phyloP scores from a whole-genome alignment of 2,888 invertebrate genomes.

The Caenorhabditis plicata region DNA sequence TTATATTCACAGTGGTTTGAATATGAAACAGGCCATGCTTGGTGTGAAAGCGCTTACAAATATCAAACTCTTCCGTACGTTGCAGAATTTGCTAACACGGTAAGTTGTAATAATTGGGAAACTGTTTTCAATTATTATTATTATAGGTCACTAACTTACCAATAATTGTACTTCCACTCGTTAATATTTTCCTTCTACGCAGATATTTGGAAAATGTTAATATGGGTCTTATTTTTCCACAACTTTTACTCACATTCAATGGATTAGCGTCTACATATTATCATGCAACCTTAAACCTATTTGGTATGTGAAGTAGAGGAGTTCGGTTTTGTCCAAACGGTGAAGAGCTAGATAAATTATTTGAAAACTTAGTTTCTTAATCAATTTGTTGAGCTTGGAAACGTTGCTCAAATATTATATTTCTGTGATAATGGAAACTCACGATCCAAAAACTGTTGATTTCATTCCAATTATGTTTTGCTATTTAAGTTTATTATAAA shows the following conservation, averaged over 20 bases:
- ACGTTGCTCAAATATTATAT: too few relatives aligned
- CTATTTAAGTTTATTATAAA: too few relatives aligned
- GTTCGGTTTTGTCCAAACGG: too few relatives aligned
- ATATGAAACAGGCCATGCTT: slow-evolving; percentile 60
- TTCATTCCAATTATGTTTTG: too few relatives aligned
- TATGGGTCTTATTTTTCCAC: slow-evolving; percentile 37
- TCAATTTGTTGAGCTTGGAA: too few relatives aligned
- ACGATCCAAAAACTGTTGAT: too few relatives aligned
- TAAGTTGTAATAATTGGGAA: slow-evolving; percentile 12
- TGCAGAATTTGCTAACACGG: slow-evolving; percentile 60
- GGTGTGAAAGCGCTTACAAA: slow-evolving; percentile 63
- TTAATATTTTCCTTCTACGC: slow-evolving; percentile 55
- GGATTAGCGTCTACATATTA: slow-evolving; percentile 62
- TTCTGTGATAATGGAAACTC: too few relatives aligned
- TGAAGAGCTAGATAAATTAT: too few relatives aligned
- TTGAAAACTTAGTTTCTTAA: too few relatives aligned
- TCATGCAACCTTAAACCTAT: slow-evolving; percentile 62
- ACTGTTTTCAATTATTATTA: neutral
- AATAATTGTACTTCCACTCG: slow-evolving; percentile 58
- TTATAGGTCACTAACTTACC: slow-evolving; percentile 60
- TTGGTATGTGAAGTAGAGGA: too few relatives aligned
- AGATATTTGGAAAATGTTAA: slow-evolving; percentile 52
- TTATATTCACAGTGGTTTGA: slow-evolving; percentile 62
- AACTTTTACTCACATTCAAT: slow-evolving; percentile 49
- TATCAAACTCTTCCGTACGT: slow-evolving; percentile 60